Evolutionary conservation across 2,113 vertebrate species (phyloP).

Genomic region (Oceanodroma tethys): DNA sequence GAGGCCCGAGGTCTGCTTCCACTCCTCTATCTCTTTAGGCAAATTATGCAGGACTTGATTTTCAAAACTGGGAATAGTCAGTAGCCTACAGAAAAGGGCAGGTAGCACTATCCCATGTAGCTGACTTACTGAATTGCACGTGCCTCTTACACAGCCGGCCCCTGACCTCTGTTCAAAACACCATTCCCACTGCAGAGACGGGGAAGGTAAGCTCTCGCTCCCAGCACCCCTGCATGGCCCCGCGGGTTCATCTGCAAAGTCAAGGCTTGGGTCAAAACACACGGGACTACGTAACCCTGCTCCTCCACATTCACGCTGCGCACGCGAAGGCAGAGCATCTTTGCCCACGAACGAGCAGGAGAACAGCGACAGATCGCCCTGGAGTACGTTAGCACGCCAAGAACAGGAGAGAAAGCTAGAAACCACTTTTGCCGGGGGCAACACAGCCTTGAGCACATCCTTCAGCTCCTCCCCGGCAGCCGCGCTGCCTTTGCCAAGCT

Average conservation of each 20-base stretch:
- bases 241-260: background rate
- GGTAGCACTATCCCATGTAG: fast-evolving
- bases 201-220: background rate
- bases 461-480: background rate
- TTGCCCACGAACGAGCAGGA: background rate
- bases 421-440: background rate
- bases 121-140: background rate
- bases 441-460: background rate
- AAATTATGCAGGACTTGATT: background rate
- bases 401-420: background rate
- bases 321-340: fast-evolving
- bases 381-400: fast-evolving
- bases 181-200: background rate
- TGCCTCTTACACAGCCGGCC: background rate
- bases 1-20: background rate
- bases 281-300: background rate
- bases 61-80: background rate
- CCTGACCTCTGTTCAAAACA: background rate
- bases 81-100: background rate
- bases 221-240: background rate
- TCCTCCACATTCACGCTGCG: background rate
- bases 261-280: background rate
- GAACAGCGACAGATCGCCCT: background rate
- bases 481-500: background rate
- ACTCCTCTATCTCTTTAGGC: background rate